These are phyloP conservation scores for Cheilinus undulatus DNA, from an alignment of 2,113 vertebrate species.

Conservation along the genomic window DNA sequence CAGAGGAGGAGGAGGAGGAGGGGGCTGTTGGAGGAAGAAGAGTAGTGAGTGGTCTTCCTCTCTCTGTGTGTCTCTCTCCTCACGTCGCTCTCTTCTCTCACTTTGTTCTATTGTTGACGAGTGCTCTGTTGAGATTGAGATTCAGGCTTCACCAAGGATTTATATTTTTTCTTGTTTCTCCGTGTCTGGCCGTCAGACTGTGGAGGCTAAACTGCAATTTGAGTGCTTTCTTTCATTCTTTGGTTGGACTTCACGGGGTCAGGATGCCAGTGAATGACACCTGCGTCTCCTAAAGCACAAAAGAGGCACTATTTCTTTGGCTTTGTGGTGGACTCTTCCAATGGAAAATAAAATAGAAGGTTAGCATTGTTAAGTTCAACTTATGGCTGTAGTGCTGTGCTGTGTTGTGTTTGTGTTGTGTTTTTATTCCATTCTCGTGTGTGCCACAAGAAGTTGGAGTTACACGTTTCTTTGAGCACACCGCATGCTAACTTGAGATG, in stretches of 20 bases:
- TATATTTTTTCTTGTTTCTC: conserved; percentile 35
- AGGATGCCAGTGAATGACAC: conserved; percentile 83
- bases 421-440: conserved; percentile 42
- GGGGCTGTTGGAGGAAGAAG: conserved; percentile 76
- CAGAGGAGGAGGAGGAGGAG: conserved; percentile 76
- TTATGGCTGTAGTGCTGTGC: conserved; percentile 71
- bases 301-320: conserved; percentile 67
- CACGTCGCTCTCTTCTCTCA: conserved; percentile 79
- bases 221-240: conserved; percentile 72
- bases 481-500: conserved; percentile 50
- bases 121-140: conserved; percentile 73
- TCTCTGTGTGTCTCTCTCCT: conserved; percentile 49
- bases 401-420: conserved; percentile 54
- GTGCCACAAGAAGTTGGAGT: conserved; percentile 67
- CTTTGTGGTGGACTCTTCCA: conserved; percentile 75
- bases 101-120: conserved; percentile 84
- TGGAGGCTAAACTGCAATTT: conserved; percentile 57
- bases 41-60: conserved; percentile 78
- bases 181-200: conserved; percentile 44
- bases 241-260: conserved; percentile 75
- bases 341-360: conserved; percentile 89
- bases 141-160: conserved; percentile 71
- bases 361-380: conserved; percentile 80
- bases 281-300: conserved; percentile 81
- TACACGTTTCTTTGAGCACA: conserved; percentile 32